Evolutionary conservation across 2,113 vertebrate genomes (phyloP).

Genomic region (Hydropotes inermis): DNA sequence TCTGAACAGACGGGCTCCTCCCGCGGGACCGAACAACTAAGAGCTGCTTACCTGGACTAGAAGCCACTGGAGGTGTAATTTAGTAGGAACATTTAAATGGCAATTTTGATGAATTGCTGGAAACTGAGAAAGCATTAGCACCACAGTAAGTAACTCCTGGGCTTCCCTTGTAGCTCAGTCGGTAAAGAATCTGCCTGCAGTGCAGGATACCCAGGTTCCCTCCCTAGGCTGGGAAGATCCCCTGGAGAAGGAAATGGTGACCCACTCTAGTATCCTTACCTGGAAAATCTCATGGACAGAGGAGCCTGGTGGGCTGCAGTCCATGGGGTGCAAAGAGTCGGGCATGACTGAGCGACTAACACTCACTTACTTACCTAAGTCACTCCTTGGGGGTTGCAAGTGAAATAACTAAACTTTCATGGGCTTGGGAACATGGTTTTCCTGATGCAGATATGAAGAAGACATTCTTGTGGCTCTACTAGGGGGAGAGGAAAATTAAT

Average conservation of each 20-base stretch:
- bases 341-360: neutral
- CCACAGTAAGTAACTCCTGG: neutral
- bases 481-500: neutral
- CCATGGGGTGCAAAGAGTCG: accelerated
- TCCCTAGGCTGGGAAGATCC: neutral
- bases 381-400: neutral
- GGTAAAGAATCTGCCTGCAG: neutral
- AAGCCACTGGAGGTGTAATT: neutral
- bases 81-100: neutral
- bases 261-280: neutral
- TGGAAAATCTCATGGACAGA: neutral
- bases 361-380: neutral
- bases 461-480: neutral
- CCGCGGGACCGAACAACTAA: neutral
- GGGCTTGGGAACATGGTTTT: neutral
- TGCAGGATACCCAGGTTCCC: neutral
- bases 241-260: neutral
- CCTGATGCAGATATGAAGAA: neutral
- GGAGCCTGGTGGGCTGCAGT: neutral
- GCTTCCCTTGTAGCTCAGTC: neutral
- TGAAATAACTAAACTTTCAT: neutral
- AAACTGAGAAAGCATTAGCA: neutral
- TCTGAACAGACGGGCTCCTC: neutral
- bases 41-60: neutral
- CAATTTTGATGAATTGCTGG: neutral